A percentile compares a stretch with the other conserved stretches of the same genome.
phyloP scores from a whole-genome alignment of 1,140 invertebrate species.

The Heterodera schachtii region DNA sequence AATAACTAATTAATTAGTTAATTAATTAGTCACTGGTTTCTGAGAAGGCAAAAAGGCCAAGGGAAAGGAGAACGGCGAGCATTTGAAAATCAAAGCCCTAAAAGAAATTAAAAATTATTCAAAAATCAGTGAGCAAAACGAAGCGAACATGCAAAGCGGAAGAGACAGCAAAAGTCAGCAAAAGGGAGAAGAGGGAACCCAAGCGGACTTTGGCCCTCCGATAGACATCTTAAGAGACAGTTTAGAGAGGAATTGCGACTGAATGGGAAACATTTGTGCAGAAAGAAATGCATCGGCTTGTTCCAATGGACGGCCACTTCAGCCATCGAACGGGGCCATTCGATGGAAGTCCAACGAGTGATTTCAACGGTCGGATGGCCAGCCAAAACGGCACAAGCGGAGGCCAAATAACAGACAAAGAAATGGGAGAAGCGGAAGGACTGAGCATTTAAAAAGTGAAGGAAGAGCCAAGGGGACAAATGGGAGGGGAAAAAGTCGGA shows the following conservation, averaged over 20 bases:
- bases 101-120: conserved; percentile 12
- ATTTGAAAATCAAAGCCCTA: conserved; percentile 46
- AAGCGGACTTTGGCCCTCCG: conserved; percentile 13
- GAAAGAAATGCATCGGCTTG: conserved; percentile 44
- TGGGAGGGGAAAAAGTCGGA: not conserved
- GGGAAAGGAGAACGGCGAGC: conserved; percentile 42
- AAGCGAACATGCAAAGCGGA: conserved; percentile 42
- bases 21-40: conserved; percentile 33
- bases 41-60: conserved; percentile 37
- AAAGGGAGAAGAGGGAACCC: conserved; percentile 22
- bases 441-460: conserved; percentile 38
- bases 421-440: conserved; percentile 47
- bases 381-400: conserved; percentile 26
- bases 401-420: conserved; percentile 43
- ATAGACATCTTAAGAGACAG: conserved; percentile 39
- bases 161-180: conserved; percentile 35
- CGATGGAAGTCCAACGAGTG: conserved; percentile 33
- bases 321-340: conserved; percentile 43
- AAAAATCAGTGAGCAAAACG: not conserved
- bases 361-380: conserved; percentile 19
- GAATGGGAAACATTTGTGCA: conserved; percentile 44
- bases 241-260: not conserved
- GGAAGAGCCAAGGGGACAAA: conserved; percentile 7
- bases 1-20: not conserved
- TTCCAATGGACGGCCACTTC: conserved; percentile 48